phyloP scores from a whole-genome alignment of 2,797 vertebrate species.

The Sebastes alutus region DNA sequence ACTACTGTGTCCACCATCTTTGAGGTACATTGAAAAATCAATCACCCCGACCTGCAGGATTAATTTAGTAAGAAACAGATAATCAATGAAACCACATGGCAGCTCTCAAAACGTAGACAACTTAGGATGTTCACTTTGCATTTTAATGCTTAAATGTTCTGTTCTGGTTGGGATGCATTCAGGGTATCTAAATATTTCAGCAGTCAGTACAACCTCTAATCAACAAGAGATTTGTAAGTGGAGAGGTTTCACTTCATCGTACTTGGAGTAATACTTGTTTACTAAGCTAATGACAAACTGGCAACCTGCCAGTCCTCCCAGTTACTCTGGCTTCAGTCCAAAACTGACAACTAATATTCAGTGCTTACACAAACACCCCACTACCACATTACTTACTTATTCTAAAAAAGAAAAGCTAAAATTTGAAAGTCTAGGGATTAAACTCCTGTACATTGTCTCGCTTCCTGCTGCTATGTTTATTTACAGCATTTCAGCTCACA shows the following conservation, averaged over 20 bases:
- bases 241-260: not conserved
- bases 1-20: constrained; percentile 94
- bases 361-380: not conserved
- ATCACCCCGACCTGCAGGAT: constrained; percentile 94
- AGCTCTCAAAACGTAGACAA: not conserved
- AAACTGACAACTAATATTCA: not conserved
- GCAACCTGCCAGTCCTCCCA: not conserved
- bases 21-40: constrained; percentile 99
- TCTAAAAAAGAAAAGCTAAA: not conserved
- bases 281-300: not conserved
- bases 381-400: not conserved
- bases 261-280: not conserved
- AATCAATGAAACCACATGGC: not conserved
- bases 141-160: not conserved
- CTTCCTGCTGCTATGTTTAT: not conserved
- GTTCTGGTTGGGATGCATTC: not conserved
- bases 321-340: not conserved
- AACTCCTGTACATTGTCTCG: not conserved
- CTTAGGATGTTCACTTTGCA: not conserved
- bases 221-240: not conserved
- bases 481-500: not conserved
- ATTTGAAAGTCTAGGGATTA: not conserved
- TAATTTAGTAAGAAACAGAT: not conserved
- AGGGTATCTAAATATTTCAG: not conserved
- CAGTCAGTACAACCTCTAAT: not conserved